Evolutionary conservation across 2,797 vertebrate genomes (phyloP), one percentile per base, ranked within the genome.

Genomic region (Phoxinus dragarum): DNA sequence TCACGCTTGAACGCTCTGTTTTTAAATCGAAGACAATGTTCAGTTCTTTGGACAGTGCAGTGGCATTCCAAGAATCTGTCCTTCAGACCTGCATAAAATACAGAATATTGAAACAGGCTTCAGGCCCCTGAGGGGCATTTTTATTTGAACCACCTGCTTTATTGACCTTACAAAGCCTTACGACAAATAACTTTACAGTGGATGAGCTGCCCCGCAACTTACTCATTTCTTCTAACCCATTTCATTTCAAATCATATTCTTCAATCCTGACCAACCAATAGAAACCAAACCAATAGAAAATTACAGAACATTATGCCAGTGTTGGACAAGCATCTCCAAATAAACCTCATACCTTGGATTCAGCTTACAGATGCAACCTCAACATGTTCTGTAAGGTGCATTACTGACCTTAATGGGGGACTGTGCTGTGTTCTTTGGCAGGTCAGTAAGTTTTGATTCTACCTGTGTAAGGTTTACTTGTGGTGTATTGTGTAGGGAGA

Each of bases 1-100:
- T 90, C 78, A 87, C 71, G 81, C 80, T 87, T 88, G 82, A 84
- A 76, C 76, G 86, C 74, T 80, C 86, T 66, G 80, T 85, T 87
- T 85, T 80, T 82, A 49, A 87, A 82, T 80, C 23, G 12, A 78
- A 84, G 81, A 84, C 56, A 44, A 49, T 78, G 54, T 82, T 88
- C 84, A 47, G 54, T 88, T 82, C 75, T 86, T 74, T 82, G 81
- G 66, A 85, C 86, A 81, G 83, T 78, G 68, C 67, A 81, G n/a
- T 86, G 80, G 80, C 71, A 84, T 86, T 80, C 86, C 81, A 49
- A 36, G 67, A 86, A 76, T 81, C 54, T 49, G 76, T 84, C 76
- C 68, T 75, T 69, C 36, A 54, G 56, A 34, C 23, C 31, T 27
- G 19, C 17, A 44, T 47, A 69, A 44, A 44, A 56, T 38, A 56